Conservation (phyloP, 2,888 invertebrate species). For the Eristalis tenax region DNA sequence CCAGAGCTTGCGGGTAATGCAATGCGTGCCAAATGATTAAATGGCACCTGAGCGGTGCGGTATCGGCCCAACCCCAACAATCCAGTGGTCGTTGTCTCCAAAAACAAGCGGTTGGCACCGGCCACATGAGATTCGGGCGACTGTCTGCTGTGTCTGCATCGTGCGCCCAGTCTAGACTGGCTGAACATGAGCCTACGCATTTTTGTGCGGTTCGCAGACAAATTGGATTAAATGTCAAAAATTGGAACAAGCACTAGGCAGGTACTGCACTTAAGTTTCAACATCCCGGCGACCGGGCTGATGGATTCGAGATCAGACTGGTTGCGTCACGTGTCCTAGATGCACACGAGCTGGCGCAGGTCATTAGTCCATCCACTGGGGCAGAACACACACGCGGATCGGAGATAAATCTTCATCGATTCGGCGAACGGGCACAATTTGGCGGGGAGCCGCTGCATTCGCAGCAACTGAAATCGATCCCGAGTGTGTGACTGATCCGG, state of each 20-base stretch:
- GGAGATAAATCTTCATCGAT: slow-evolving; percentile 43
- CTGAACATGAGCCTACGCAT: slow-evolving; percentile 57
- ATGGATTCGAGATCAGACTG: background rate
- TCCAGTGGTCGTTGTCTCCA: slow-evolving; percentile 11
- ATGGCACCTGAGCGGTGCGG: slow-evolving; percentile 37
- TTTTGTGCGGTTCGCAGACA: slow-evolving; percentile 58
- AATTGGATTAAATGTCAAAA: slow-evolving; percentile 72
- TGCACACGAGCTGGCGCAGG: background rate
- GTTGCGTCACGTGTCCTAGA: background rate
- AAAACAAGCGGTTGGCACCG: slow-evolving; percentile 48
- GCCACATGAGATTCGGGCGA: slow-evolving; percentile 9
- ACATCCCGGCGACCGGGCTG: background rate
- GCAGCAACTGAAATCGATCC: slow-evolving; percentile 53
- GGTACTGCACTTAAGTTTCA: background rate
- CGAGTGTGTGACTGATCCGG: slow-evolving; percentile 27
- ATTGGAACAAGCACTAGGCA: slow-evolving; percentile 60
- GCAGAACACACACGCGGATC: slow-evolving; percentile 2
- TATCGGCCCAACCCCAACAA: slow-evolving; percentile 54
- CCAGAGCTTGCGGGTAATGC: background rate
- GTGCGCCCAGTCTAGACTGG: slow-evolving; percentile 49
- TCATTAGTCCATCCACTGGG: background rate
- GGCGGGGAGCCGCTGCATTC: slow-evolving; percentile 27
- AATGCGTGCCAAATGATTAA: slow-evolving; percentile 48
- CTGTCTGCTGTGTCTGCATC: slow-evolving; percentile 42
- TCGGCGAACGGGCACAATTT: slow-evolving; percentile 36